phyloP scores from a whole-genome alignment of 2,797 vertebrate genomes.

The Oceanodroma leucorhoa region DNA sequence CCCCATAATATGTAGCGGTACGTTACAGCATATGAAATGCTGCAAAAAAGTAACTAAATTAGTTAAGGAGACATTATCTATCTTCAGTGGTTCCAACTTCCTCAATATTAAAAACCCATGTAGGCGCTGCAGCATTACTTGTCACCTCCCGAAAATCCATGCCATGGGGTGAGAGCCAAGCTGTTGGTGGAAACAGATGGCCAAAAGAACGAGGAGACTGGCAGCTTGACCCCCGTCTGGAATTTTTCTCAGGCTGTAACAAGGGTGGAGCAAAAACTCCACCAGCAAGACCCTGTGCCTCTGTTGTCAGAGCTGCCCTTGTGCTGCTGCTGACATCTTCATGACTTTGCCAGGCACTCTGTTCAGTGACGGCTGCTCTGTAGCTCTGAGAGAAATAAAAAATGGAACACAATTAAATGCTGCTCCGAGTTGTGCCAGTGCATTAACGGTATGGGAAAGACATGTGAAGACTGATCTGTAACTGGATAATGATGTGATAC shows the following conservation, averaged over 20 bases:
- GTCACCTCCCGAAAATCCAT: not conserved
- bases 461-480: slow-evolving; percentile 8
- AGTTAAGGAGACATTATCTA: not conserved
- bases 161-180: not conserved
- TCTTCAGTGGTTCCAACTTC: not conserved
- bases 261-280: not conserved
- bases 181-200: not conserved
- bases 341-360: not conserved
- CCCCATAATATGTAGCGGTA: fast-evolving
- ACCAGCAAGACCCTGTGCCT: not conserved
- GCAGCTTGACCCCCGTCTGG: not conserved
- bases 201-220: not conserved
- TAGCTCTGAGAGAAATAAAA: not conserved
- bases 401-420: not conserved
- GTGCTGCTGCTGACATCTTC: not conserved
- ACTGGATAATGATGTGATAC: slow-evolving; percentile 32
- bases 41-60: not conserved
- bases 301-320: not conserved
- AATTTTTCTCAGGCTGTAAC: not conserved
- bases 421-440: not conserved
- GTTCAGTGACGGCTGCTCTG: not conserved
- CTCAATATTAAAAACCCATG: not conserved
- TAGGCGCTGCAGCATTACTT: not conserved
- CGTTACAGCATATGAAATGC: not conserved
- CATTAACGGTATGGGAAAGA: slow-evolving; percentile 31